These are phyloP conservation scores for Macrosoma leucophasiata DNA, from an alignment of 2,888 invertebrate genomes.

Conservation along the genomic window DNA sequence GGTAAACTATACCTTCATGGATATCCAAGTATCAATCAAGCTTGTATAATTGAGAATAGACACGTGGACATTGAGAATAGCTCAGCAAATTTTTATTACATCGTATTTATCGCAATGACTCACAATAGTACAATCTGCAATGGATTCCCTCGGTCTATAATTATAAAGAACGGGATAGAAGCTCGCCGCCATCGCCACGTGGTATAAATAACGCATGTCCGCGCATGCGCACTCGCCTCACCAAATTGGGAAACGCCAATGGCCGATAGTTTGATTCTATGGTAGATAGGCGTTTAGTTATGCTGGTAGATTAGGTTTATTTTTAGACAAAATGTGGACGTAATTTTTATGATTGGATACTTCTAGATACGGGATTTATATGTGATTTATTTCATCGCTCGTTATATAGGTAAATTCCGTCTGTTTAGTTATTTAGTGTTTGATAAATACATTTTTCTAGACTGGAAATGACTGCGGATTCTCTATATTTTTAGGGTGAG, in stretches of 20 bases:
- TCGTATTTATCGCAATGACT: no score
- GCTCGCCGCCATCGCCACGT: slow-evolving; percentile 44
- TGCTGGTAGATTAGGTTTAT: neutral
- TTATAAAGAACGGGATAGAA: slow-evolving; percentile 49
- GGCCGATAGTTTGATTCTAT: slow-evolving; percentile 23
- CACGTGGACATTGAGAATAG: no score
- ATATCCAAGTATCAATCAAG: no score
- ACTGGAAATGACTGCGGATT: no score
- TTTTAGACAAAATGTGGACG: no score
- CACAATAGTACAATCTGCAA: slow-evolving; percentile 54
- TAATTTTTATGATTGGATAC: no score
- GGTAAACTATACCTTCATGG: no score
- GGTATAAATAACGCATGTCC: slow-evolving; percentile 68
- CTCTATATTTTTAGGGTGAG: no score
- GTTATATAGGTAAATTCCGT: neutral
- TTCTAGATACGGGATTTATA: neutral
- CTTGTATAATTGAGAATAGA: no score
- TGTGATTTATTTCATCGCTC: neutral
- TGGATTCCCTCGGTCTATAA: slow-evolving; percentile 63
- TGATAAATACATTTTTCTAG: no score
- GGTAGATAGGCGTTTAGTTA: slow-evolving; percentile 2
- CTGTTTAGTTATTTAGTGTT: no score
- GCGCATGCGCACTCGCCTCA: slow-evolving; percentile 46
- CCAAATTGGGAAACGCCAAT: slow-evolving; percentile 63
- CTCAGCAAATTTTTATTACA: no score